Percentiles rank a stretch among this genome's conserved stretches.
phyloP scores from a whole-genome alignment of 2,888 invertebrate species.

The Nemapogon koenigi region DNA sequence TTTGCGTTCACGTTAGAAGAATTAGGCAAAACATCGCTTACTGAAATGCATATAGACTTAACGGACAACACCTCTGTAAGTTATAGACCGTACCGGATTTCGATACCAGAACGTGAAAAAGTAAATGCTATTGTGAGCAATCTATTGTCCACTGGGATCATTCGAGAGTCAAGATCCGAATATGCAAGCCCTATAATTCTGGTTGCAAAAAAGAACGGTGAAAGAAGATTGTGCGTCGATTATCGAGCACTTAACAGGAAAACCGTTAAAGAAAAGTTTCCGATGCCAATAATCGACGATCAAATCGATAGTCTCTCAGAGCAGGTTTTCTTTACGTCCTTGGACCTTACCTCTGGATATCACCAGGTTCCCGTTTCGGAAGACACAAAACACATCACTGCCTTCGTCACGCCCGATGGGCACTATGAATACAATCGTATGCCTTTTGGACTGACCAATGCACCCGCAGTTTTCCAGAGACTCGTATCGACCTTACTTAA shows the following conservation, averaged over 20 bases:
- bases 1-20: slow-evolving; percentile 2
- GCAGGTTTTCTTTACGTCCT: slow-evolving; percentile 19
- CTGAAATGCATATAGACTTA: slow-evolving; percentile 8
- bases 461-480: slow-evolving; percentile 23
- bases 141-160: slow-evolving; percentile 5
- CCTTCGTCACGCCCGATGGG: no score
- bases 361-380: slow-evolving; percentile 23
- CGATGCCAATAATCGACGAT: slow-evolving; percentile 19
- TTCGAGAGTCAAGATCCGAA: slow-evolving; percentile 4
- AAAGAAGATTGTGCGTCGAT: slow-evolving; percentile 1
- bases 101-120: slow-evolving; percentile 9
- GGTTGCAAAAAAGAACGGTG: slow-evolving; percentile 5
- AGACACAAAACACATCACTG: slow-evolving; percentile 22
- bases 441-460: slow-evolving; percentile 22
- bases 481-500: slow-evolving; percentile 17
- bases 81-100: slow-evolving; percentile 11
- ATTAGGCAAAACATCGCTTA: slow-evolving; percentile 2
- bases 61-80: slow-evolving; percentile 12
- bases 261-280: slow-evolving; percentile 8
- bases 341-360: no score
- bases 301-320: slow-evolving; percentile 21
- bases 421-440: slow-evolving; percentile 21
- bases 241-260: slow-evolving; percentile 3
- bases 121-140: slow-evolving; percentile 12
- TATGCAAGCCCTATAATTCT: slow-evolving; percentile 8